Evolutionary conservation across 2,113 vertebrate species (phyloP).

Genomic region (Loxodonta africana): DNA sequence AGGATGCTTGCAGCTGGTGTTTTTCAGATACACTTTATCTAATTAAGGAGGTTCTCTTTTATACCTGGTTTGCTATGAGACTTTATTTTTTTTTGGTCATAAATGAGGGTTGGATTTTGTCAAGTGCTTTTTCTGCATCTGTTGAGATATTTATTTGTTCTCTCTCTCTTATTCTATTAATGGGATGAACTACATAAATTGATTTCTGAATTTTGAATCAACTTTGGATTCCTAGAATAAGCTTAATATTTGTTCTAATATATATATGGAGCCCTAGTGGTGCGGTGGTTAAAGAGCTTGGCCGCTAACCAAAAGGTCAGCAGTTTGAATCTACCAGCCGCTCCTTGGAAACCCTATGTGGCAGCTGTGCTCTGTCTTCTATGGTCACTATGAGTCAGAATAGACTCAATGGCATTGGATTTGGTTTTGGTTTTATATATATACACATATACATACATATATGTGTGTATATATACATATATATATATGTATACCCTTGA

Average conservation of each 20-base stretch:
- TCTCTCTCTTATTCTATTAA: slow-evolving; percentile 10
- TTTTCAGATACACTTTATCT: not conserved
- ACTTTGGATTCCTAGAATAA: not conserved
- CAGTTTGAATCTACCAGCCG: too few species aligned
- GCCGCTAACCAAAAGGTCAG: too few species aligned
- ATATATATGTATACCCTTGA: not conserved
- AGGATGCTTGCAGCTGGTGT: not conserved
- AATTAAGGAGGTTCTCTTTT: not conserved
- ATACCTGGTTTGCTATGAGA: not conserved
- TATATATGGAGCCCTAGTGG: too few species aligned
- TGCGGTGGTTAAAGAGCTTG: too few species aligned
- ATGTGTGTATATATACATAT: too few species aligned
- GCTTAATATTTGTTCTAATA: not conserved
- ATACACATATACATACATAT: too few species aligned
- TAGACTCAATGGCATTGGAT: too few species aligned
- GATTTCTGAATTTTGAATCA: slow-evolving; percentile 26
- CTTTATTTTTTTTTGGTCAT: not conserved
- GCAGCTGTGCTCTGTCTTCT: too few species aligned
- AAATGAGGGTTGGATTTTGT: not conserved
- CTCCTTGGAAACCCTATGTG: too few species aligned
- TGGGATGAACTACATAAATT: not conserved
- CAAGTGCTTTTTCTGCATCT: not conserved
- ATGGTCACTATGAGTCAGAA: too few species aligned
- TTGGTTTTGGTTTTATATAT: too few species aligned
- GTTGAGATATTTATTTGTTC: not conserved